A percentile compares a stretch with the other conserved stretches of the same genome.
phyloP scores from a whole-genome alignment of 2,113 vertebrate genomes.

The Centropus unirufus region DNA sequence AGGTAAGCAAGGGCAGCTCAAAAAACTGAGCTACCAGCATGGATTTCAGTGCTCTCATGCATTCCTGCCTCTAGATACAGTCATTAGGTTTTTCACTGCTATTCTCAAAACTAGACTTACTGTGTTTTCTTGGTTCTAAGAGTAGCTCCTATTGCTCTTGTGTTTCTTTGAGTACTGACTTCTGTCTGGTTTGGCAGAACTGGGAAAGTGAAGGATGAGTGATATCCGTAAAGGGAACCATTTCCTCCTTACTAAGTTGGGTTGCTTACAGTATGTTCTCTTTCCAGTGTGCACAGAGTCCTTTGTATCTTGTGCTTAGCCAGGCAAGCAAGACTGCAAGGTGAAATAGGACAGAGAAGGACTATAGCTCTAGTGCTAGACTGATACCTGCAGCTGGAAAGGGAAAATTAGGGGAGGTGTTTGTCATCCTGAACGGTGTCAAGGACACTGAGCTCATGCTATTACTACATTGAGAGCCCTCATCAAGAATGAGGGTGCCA shows the following conservation, averaged over 20 bases:
- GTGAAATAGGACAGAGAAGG: not conserved
- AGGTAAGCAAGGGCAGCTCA: slow-evolving; percentile 69
- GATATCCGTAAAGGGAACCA: not conserved
- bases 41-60: not conserved
- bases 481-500: not conserved
- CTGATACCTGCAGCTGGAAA: not conserved
- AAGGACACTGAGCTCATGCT: not conserved
- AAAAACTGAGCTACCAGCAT: not conserved
- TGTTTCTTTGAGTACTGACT: not conserved
- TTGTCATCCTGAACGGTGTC: not conserved
- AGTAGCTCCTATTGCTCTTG: not conserved
- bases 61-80: not conserved
- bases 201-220: not conserved
- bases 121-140: not conserved
- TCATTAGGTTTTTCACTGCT: not conserved
- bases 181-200: not conserved
- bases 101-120: not conserved
- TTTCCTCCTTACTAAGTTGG: not conserved
- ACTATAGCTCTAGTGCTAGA: not conserved
- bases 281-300: not conserved
- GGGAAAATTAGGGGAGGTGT: not conserved
- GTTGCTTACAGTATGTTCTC: not conserved
- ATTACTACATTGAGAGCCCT: not conserved
- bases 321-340: not conserved
- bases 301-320: not conserved